Evolutionary conservation across 2,888 invertebrate genomes (phyloP).

Genomic region (Cyclophora punctaria): DNA sequence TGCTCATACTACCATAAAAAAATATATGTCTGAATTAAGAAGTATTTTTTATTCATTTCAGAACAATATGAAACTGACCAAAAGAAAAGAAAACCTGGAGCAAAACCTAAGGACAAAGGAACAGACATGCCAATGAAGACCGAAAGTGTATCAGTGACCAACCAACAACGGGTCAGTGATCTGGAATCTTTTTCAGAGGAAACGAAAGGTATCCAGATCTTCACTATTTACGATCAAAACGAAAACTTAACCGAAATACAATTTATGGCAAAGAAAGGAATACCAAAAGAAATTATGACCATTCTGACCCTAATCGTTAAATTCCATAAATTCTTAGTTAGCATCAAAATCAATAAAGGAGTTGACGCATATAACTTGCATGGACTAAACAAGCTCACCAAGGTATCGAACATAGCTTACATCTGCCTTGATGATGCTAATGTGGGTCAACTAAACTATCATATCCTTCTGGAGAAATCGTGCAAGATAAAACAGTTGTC

Average conservation of each 20-base stretch:
- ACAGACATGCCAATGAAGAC: no score
- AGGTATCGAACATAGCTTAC: constrained; percentile 35
- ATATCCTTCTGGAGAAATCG: constrained; percentile 27
- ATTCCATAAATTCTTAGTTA: constrained; percentile 26
- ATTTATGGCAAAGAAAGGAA: neutral
- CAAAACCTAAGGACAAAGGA: no score
- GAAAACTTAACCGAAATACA: no score
- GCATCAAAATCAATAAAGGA: constrained; percentile 32
- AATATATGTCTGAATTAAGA: no score
- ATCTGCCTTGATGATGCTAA: constrained; percentile 37
- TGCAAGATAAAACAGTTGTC: constrained; percentile 34
- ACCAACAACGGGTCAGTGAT: no score
- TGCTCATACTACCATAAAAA: no score
- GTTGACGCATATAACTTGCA: constrained; percentile 26
- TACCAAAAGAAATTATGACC: constrained; percentile 35
- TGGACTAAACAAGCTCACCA: constrained; percentile 36
- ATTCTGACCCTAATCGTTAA: constrained; percentile 30
- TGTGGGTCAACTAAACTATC: constrained; percentile 34
- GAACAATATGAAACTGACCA: no score
- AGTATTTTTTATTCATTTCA: no score
- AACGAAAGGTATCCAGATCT: constrained; percentile 5
- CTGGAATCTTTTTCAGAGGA: no score
- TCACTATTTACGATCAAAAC: constrained; percentile 2
- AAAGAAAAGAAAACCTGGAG: no score
- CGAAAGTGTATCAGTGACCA: no score